Conservation (phyloP, 2,113 vertebrate species). For the Erythrolamprus reginae region DNA sequence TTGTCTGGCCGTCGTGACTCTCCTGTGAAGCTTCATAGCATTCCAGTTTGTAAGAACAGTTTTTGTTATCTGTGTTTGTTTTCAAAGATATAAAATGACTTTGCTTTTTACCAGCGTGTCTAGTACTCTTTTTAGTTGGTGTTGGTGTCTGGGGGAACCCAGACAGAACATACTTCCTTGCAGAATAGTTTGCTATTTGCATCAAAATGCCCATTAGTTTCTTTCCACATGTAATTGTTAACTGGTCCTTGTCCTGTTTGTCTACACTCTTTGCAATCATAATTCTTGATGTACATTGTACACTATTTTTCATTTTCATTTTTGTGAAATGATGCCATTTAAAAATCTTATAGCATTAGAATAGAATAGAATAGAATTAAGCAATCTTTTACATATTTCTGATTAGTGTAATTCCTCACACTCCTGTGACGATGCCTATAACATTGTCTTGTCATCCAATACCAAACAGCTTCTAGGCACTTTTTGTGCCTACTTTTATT, state of each 20-base stretch:
- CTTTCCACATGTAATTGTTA: not conserved
- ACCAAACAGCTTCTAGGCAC: not conserved
- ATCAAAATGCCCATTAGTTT: not conserved
- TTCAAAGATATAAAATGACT: no score
- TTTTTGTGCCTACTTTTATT: not conserved
- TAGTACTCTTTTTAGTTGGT: no score
- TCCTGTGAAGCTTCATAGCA: no score
- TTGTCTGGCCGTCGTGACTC: no score
- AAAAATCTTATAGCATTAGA: not conserved
- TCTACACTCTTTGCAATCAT: not conserved
- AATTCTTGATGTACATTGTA: not conserved
- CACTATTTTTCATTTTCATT: not conserved
- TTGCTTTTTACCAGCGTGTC: no score
- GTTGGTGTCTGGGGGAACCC: no score
- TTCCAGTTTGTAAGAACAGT: no score
- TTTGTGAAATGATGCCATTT: not conserved
- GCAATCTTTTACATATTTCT: not conserved
- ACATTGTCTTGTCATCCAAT: not conserved
- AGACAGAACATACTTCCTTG: no score
- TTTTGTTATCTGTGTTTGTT: no score
- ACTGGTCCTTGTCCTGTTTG: not conserved
- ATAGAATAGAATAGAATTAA: no score
- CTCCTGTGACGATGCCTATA: not conserved
- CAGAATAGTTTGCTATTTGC: not conserved
- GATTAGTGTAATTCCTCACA: not conserved